Evolutionary conservation across 2,888 invertebrate species (phyloP), one percentile per base, ranked within the genome.

Genomic region (Danaus chrysippus): DNA sequence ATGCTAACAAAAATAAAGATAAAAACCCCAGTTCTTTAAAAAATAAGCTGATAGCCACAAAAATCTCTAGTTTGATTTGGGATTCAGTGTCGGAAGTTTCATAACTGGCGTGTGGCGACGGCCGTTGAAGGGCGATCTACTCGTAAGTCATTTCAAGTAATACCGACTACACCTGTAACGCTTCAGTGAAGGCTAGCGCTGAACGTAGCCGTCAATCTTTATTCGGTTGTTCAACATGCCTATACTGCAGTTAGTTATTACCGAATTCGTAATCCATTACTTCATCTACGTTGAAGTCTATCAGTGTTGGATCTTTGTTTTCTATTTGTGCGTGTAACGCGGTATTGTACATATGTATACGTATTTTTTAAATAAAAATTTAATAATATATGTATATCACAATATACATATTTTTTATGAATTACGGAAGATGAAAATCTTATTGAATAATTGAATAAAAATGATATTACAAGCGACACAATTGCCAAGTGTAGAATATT

Each of bases 11-110:
- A 83, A 86, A 87, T 87, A 87, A 86, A 87, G 81, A 86, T 86
- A 84, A 87, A 83, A 82, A 85, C 78, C 82, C 77, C 72, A 81
- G 81, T 84, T 86, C 84, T 86, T 87, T 85, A 86, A 86, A 88
- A 87, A 86, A 86, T 83, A 81, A 77, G 82, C 78, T 84, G 84
- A 83, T 83, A 83, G 85, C 87, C 87, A 84, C 87, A 79, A 84
- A 86, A 86, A 86, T 88, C 84, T 87, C 82, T 83, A 84, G 87
- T 87, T 86, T 84, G 86, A 87, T 84, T 78, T 68, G 76, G 81
- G 83, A 89, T 89, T 86, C 85, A 77, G 78, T 76, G 83, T 81
- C 70, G 89, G 89, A 89, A 89, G 89, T 90, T 90, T 90, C 90
- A 90, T 90, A 89, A 88, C 88, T 76, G 83, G 80, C 77, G 82